Evolutionary conservation across 2,113 vertebrate species (phyloP).

Genomic region (Pholis gunnellus): DNA sequence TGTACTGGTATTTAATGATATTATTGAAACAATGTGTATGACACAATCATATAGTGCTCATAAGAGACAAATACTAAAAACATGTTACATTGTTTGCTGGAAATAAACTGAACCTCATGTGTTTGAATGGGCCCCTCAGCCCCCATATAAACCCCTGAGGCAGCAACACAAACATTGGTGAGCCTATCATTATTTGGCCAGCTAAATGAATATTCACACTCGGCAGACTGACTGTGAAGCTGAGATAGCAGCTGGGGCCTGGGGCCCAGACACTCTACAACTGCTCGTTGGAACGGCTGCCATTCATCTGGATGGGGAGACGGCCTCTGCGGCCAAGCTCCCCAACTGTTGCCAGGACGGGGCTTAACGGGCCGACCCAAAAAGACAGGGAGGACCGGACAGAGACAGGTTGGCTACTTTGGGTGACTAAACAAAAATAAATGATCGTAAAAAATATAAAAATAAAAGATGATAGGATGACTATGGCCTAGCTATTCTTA

Average conservation of each 20-base stretch:
- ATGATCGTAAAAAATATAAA: neutral
- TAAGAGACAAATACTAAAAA: conserved; percentile 33
- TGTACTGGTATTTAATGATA: conserved; percentile 28
- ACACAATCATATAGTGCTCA: conserved; percentile 30
- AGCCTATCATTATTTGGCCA: conserved; percentile 63
- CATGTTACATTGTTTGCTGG: conserved; percentile 43
- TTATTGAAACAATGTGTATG: conserved; percentile 32
- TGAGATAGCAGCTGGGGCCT: conserved; percentile 76
- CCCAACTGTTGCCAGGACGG: conserved; percentile 58
- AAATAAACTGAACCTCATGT: conserved; percentile 48
- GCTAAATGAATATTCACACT: conserved; percentile 78
- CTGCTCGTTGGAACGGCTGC: conserved; percentile 44
- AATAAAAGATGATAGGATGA: neutral
- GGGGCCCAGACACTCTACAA: conserved; percentile 43
- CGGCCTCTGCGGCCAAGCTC: conserved; percentile 37
- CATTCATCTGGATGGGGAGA: conserved; percentile 51
- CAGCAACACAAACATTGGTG: conserved; percentile 62
- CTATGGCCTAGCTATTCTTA: neutral
- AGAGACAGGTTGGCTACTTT: neutral
- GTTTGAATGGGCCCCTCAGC: conserved; percentile 51
- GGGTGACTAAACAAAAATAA: neutral
- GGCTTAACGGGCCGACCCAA: neutral
- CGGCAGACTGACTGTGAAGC: conserved; percentile 65
- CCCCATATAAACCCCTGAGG: conserved; percentile 54
- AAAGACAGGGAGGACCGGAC: neutral